A percentile compares a stretch with the other conserved stretches of the same genome.
Conservation (phyloP, 2,113 vertebrate genomes). For the Chionodraco myersi region DNA sequence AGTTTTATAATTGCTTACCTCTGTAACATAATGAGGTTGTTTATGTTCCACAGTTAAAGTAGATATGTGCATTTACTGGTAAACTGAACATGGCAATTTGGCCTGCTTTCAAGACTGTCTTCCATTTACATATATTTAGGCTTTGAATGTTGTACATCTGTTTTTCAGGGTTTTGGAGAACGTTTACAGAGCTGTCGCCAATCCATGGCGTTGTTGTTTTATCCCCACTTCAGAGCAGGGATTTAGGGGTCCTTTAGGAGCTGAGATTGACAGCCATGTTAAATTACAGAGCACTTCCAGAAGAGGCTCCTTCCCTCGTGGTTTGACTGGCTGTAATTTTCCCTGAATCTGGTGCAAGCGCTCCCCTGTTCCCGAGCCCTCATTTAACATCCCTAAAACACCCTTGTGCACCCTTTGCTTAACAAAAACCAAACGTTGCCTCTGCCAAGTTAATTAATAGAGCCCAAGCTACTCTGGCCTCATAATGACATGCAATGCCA, state of each 20-base stretch:
- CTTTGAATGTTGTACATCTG: slow-evolving; percentile 41
- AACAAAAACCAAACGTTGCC: slow-evolving; percentile 75
- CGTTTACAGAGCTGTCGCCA: slow-evolving; percentile 55
- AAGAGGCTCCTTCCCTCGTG: slow-evolving; percentile 64
- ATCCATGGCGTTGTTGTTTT: slow-evolving; percentile 55
- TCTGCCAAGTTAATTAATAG: slow-evolving; percentile 86
- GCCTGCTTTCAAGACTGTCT: slow-evolving; percentile 13
- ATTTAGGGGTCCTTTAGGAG: slow-evolving; percentile 67
- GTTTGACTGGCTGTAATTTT: slow-evolving; percentile 72
- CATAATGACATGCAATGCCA: slow-evolving; percentile 57
- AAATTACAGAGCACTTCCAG: slow-evolving; percentile 78
- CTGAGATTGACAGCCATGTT: slow-evolving; percentile 81
- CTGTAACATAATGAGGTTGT: not conserved
- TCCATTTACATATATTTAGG: slow-evolving; percentile 40
- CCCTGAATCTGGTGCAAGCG: slow-evolving; percentile 65
- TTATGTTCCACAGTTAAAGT: not conserved
- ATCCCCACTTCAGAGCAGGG: slow-evolving; percentile 60
- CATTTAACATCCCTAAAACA: slow-evolving; percentile 79
- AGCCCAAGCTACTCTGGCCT: slow-evolving; percentile 77
- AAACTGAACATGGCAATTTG: slow-evolving; percentile 15
- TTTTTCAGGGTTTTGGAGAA: slow-evolving; percentile 36
- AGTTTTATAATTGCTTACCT: slow-evolving; percentile 3
- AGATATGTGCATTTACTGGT: too few relatives aligned
- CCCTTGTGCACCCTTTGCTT: slow-evolving; percentile 58
- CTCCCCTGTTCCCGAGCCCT: slow-evolving; percentile 67